These are phyloP conservation scores for Rhodinocichla rosea DNA, from an alignment of 2,113 vertebrate genomes.

Conservation along the genomic window DNA sequence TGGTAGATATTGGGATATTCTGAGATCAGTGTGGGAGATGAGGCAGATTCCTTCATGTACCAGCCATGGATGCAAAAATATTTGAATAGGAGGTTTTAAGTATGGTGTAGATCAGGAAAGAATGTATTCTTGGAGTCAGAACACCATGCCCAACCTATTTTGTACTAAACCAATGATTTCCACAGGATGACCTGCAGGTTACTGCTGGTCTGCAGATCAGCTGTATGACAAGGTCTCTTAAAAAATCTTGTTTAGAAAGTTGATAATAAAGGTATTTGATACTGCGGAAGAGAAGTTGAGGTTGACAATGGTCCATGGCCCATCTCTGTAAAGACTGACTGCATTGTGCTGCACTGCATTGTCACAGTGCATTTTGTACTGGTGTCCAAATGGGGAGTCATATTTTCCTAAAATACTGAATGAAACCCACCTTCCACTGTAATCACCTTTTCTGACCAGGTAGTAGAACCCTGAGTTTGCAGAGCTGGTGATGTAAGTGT, in stretches of 20 bases:
- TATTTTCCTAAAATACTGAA: background rate
- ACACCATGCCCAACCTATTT: background rate
- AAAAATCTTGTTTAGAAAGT: background rate
- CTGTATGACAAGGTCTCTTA: background rate
- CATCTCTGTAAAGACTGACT: background rate
- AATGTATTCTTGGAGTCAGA: background rate
- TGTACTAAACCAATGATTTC: background rate
- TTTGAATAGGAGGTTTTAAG: background rate
- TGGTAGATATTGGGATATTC: background rate
- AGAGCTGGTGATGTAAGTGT: background rate
- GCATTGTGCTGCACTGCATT: background rate
- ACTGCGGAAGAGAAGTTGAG: background rate
- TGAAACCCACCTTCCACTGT: background rate
- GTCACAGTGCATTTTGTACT: background rate
- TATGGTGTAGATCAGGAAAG: background rate
- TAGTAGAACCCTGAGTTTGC: background rate
- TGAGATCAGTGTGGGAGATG: background rate
- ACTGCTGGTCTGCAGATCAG: background rate
- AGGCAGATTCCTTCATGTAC: background rate
- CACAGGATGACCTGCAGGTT: background rate
- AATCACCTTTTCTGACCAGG: background rate
- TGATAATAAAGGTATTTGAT: background rate
- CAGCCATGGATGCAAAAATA: background rate
- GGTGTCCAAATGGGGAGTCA: background rate
- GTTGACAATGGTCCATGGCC: background rate